Evolutionary conservation across 2,888 invertebrate genomes (phyloP), one percentile per base, ranked within the genome.

Genomic region (Sarcophaga carnaria): DNA sequence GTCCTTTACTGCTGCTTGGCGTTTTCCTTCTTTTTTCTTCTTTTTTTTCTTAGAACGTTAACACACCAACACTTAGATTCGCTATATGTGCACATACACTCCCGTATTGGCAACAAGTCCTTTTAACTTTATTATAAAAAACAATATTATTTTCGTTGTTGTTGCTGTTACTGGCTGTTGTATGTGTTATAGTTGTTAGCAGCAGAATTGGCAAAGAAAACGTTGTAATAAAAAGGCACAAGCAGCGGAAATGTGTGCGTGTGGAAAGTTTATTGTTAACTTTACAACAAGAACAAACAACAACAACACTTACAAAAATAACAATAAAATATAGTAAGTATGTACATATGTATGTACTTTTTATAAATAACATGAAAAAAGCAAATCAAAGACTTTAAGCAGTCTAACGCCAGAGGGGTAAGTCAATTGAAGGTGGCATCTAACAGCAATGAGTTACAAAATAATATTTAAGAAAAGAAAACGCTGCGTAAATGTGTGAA

Each of bases 401-500:
- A 84, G 84, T 70, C 80, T 71, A 70, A 10, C 37, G 14, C 63
- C 49, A 71, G 45, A 6, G 60, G 60, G 45, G 27, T 62, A 27
- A 54, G 47, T 25, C 54, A 54, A 54, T 17, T 62, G 37, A 10
- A 37, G 37, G 37, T 37, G 37, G 37, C 37, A 37, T 37, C 37
- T 37, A 70, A 77, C 80, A 64, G 25, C 63, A 78, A 79, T 82
- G 67, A 82, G 79, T 79, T 86, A 71, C 78, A 79, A 78, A 86
- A 77, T 83, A 77, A 71, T 77, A 45, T 20, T 54, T 11, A 62
- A 62, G 45, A 74, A 71, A 49, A 64, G 27, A 87, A 87, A 83
- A 75, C 78, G 78, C 76, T 87, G 87, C 81, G 87, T 79, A 84
- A 87, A 87, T 82, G 87, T 87, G 84, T 87, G 81, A 84, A 84